Percentiles rank a stretch among this genome's conserved stretches.
These are phyloP conservation scores for Caenorhabditis sp. DNA, from an alignment of 2,888 invertebrate genomes.

Conservation along the genomic window DNA sequence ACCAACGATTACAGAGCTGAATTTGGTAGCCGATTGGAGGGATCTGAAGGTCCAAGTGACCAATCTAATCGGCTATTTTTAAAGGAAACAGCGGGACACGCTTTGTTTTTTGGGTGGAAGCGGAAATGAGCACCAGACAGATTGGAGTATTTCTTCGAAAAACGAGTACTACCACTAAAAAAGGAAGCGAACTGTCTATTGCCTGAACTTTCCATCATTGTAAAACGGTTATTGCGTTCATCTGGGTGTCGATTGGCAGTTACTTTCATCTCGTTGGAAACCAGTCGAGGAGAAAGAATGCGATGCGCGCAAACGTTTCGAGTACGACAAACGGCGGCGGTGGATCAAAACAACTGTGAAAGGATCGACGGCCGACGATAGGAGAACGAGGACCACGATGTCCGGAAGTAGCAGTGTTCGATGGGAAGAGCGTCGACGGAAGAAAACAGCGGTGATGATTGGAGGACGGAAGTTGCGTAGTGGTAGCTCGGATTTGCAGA, in stretches of 20 bases:
- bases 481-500: conserved; percentile 6
- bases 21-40: not conserved
- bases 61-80: too few species aligned
- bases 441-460: conserved; percentile 17
- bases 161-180: not conserved
- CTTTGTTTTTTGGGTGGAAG: not conserved
- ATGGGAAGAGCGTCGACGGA: too few species aligned
- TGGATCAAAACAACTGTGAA: conserved; percentile 24
- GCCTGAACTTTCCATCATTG: conserved; percentile 27
- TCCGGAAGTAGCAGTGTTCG: conserved; percentile 22
- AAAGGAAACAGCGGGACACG: too few species aligned
- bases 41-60: too few species aligned
- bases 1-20: conserved; percentile 31
- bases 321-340: conserved; percentile 28
- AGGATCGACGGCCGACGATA: not conserved
- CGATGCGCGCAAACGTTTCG: conserved; percentile 9
- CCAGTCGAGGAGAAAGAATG: conserved; percentile 33
- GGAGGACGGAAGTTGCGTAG: conserved; percentile 38
- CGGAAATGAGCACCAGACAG: not conserved
- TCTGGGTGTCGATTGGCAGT: not conserved
- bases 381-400: not conserved
- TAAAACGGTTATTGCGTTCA: not conserved
- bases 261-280: too few species aligned
- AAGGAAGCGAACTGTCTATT: not conserved
- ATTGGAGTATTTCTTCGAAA: conserved; percentile 5